phyloP scores from a whole-genome alignment of 2,113 vertebrate species.

The Solea senegalensis region DNA sequence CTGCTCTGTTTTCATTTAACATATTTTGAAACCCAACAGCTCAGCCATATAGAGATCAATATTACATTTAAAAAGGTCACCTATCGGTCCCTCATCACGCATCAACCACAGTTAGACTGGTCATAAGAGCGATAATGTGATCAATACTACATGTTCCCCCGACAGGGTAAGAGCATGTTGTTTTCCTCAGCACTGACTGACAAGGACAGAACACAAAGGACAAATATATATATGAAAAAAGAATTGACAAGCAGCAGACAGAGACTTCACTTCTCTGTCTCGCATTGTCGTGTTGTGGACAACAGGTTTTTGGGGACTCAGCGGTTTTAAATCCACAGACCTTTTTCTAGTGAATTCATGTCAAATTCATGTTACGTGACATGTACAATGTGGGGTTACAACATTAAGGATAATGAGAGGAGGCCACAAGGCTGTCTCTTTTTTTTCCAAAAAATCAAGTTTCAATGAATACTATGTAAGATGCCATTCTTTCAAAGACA shows the following conservation, averaged over 20 bases:
- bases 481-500: too few relatives aligned
- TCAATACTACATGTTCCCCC: conserved; percentile 11
- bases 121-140: conserved; percentile 4
- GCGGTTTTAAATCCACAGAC: neutral
- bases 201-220: neutral
- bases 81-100: conserved; percentile 1
- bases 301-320: neutral
- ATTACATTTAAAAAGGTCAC: conserved; percentile 30
- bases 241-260: too few relatives aligned
- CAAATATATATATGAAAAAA: too few relatives aligned
- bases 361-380: neutral
- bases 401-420: too few relatives aligned
- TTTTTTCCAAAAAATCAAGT: too few relatives aligned
- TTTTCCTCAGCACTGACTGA: conserved; percentile 11
- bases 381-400: neutral
- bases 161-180: neutral
- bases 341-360: neutral
- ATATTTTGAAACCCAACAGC: conserved; percentile 21
- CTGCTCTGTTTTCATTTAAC: conserved; percentile 9
- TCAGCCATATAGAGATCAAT: conserved; percentile 25
- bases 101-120: conserved; percentile 14
- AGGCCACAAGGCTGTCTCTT: too few relatives aligned
- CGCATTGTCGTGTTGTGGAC: neutral
- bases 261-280: neutral
- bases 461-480: too few relatives aligned